These are phyloP conservation scores for Heliconius hermathena DNA, from an alignment of 1,140 invertebrate genomes.

Conservation along the genomic window DNA sequence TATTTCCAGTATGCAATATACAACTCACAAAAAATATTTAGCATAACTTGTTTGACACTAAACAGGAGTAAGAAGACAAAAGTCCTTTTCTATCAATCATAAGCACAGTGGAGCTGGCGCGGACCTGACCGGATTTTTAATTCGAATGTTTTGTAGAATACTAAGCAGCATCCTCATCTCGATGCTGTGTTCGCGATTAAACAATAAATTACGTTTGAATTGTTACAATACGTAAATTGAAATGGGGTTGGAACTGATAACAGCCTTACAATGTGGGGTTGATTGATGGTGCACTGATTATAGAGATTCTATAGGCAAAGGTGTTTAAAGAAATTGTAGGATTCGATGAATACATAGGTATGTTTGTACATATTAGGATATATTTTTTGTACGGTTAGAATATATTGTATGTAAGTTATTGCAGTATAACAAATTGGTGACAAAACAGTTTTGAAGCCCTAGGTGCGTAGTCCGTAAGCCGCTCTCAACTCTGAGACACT, in stretches of 20 bases:
- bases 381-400: no score
- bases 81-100: slow-evolving; percentile 6
- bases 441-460: no score
- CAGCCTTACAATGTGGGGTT: background rate
- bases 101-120: background rate
- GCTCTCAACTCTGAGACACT: no score
- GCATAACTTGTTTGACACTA: background rate
- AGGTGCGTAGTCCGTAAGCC: no score
- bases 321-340: background rate
- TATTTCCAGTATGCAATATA: background rate
- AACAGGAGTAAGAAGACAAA: background rate
- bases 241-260: background rate
- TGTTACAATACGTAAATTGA: slow-evolving; percentile 1
- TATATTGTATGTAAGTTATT: no score
- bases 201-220: slow-evolving; percentile 10
- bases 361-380: no score
- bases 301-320: background rate
- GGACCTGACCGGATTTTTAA: slow-evolving; percentile 4
- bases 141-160: background rate
- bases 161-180: background rate
- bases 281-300: background rate
- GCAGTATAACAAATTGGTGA: no score
- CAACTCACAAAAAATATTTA: background rate
- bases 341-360: no score
- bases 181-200: background rate